phyloP scores from a whole-genome alignment of 2,888 invertebrate genomes.

The Perizoma affinitatum region DNA sequence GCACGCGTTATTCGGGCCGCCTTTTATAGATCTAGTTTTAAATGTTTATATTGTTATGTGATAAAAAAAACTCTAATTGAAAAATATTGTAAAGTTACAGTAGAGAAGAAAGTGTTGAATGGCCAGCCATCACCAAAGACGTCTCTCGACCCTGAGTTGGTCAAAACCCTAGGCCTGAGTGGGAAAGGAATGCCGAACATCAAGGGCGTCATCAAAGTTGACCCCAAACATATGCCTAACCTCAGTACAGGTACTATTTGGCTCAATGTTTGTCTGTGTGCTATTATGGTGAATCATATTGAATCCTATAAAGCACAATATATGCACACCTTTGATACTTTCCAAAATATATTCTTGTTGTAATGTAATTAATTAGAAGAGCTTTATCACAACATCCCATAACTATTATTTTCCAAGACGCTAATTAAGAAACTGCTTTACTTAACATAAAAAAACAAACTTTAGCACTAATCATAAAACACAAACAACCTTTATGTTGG shows the following conservation, averaged over 20 bases:
- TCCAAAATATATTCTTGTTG: no score
- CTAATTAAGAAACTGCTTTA: no score
- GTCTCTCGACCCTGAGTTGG: constrained; percentile 79
- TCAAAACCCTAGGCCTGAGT: constrained; percentile 78
- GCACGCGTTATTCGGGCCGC: no score
- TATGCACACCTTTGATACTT: neutral
- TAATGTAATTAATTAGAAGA: no score
- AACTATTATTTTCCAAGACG: no score
- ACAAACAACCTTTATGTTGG: no score
- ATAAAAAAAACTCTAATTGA: constrained; percentile 15
- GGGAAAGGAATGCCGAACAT: constrained; percentile 83
- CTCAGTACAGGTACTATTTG: constrained; percentile 71
- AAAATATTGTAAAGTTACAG: constrained; percentile 49
- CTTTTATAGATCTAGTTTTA: no score
- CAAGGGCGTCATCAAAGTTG: constrained; percentile 89
- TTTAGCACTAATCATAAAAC: no score
- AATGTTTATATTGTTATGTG: neutral
- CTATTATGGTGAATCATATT: constrained; percentile 11
- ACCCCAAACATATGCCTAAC: constrained; percentile 88
- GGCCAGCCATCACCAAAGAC: constrained; percentile 77
- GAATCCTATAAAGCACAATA: no score
- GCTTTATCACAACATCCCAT: neutral
- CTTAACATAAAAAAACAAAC: no score
- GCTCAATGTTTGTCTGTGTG: constrained; percentile 8
- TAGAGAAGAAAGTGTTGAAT: constrained; percentile 76